phyloP scores from a whole-genome alignment of 2,888 invertebrate species.

The Amphiduros pacificus region DNA sequence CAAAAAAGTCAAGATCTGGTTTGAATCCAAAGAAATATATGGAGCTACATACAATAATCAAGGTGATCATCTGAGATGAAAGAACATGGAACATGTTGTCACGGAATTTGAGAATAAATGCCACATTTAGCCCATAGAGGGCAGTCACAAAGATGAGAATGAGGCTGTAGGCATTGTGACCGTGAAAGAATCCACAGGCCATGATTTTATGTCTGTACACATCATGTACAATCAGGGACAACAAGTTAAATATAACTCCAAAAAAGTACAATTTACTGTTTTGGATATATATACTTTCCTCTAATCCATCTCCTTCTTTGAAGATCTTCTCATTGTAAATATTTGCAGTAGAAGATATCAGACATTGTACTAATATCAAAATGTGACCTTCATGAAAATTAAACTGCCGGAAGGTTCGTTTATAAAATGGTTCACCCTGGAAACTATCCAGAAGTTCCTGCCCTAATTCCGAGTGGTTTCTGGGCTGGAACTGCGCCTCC shows the following conservation, averaged over 20 bases:
- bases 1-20: not conserved
- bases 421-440: not conserved
- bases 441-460: not conserved
- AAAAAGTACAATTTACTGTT: conserved; percentile 14
- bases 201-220: conserved; percentile 6
- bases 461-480: not conserved
- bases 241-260: conserved; percentile 8
- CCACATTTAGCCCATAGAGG: conserved; percentile 8
- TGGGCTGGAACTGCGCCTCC: not conserved
- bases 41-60: not conserved
- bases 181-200: conserved; percentile 12
- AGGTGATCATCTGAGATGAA: conserved; percentile 8
- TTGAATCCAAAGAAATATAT: conserved; percentile 7
- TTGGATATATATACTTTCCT: conserved; percentile 15
- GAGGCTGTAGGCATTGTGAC: conserved; percentile 13
- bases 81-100: conserved; percentile 16
- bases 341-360: conserved; percentile 11
- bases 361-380: conserved; percentile 7
- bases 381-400: conserved; percentile 7
- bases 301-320: conserved; percentile 10
- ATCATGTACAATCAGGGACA: conserved; percentile 2
- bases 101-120: conserved; percentile 14
- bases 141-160: conserved; percentile 7
- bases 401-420: too few species aligned
- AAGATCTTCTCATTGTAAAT: conserved; percentile 17